phyloP scores from a whole-genome alignment of 2,888 invertebrate species.

The Barypeithes pellucidus region DNA sequence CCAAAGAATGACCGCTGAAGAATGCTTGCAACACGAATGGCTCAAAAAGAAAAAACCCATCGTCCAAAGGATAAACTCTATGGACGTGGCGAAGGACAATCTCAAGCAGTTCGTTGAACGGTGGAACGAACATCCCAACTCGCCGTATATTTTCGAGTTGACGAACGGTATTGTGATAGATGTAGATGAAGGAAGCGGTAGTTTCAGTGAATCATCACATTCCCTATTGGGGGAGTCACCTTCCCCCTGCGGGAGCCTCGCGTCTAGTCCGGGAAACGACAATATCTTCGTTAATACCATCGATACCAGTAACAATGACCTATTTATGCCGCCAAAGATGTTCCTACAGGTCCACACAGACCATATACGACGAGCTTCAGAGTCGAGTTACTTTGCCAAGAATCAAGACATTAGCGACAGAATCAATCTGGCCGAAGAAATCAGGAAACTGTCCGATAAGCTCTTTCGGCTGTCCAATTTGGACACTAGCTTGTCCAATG shows the following conservation, averaged over 20 bases:
- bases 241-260: slow-evolving; percentile 84
- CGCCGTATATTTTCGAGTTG: slow-evolving; percentile 87
- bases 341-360: slow-evolving; percentile 56
- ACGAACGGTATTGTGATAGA: slow-evolving; percentile 60
- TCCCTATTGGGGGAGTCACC: slow-evolving; percentile 83
- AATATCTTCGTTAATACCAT: slow-evolving; percentile 64
- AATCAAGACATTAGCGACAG: slow-evolving; percentile 77
- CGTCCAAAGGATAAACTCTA: slow-evolving; percentile 66
- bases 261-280: slow-evolving; percentile 78
- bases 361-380: slow-evolving; percentile 79
- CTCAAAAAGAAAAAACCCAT: slow-evolving; percentile 75
- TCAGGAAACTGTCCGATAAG: slow-evolving; percentile 87
- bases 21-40: slow-evolving; percentile 93
- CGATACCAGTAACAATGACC: slow-evolving; percentile 54
- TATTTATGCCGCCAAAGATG: slow-evolving; percentile 49
- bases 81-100: slow-evolving; percentile 88
- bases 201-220: slow-evolving; percentile 64
- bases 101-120: slow-evolving; percentile 88
- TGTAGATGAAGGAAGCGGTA: slow-evolving; percentile 25
- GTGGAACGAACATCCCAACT: slow-evolving; percentile 92
- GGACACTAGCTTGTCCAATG: slow-evolving; percentile 51
- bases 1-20: slow-evolving; percentile 86
- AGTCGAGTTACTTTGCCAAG: slow-evolving; percentile 80
- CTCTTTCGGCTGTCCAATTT: slow-evolving; percentile 80
- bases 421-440: slow-evolving; percentile 86